Percentiles rank a stretch among this genome's conserved stretches.
Evolutionary conservation across 2,888 invertebrate genomes (phyloP).

Genomic region (Drosophila monieri): DNA sequence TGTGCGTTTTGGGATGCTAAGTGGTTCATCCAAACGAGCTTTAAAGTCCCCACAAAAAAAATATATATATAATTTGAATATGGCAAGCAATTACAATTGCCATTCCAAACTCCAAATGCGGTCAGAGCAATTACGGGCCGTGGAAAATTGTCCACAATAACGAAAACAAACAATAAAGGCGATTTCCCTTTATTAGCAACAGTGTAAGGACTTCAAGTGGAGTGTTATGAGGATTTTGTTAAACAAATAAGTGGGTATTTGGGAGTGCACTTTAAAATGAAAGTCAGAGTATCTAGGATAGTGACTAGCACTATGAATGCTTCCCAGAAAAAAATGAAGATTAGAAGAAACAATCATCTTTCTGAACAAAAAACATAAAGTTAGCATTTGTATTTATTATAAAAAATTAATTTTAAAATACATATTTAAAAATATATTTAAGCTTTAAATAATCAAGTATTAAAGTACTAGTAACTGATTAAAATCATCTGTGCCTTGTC

Average conservation of each 20-base stretch:
- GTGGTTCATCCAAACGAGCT: constrained; percentile 24
- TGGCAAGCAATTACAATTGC: constrained; percentile 59
- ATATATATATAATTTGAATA: constrained; percentile 59
- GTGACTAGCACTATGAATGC: too few species aligned
- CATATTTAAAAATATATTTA: too few species aligned
- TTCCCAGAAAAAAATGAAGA: too few species aligned
- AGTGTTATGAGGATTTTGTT: constrained; percentile 3
- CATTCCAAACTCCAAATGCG: constrained; percentile 29
- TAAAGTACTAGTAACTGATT: not conserved
- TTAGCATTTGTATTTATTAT: too few species aligned
- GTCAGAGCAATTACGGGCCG: constrained; percentile 31
- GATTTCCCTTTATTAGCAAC: constrained; percentile 10
- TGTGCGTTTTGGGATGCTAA: constrained; percentile 25
- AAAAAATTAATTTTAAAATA: too few species aligned
- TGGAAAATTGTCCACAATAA: constrained; percentile 23
- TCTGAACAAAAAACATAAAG: too few species aligned
- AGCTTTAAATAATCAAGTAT: too few species aligned
- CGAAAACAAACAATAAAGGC: constrained; percentile 20
- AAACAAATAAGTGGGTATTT: not conserved
- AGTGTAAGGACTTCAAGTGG: constrained; percentile 4
- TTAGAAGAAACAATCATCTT: too few species aligned
- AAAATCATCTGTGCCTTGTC: not conserved
- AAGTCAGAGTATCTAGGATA: not conserved
- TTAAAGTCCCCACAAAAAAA: constrained; percentile 25
- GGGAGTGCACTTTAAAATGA: not conserved